phyloP scores from a whole-genome alignment of 2,113 vertebrate genomes.

The Casuarius casuarius region DNA sequence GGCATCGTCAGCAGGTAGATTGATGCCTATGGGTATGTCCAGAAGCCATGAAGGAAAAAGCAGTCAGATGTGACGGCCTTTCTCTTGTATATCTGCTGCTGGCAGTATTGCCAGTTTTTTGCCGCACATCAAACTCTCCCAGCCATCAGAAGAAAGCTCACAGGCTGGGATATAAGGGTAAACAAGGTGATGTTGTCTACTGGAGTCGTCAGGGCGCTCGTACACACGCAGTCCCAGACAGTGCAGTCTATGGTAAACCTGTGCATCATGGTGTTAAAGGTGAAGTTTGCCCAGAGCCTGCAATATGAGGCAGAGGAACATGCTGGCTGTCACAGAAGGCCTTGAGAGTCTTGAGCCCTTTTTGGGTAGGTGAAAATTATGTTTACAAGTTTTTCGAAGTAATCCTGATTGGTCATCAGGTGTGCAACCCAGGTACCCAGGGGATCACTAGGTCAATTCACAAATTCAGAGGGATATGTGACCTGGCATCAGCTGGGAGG shows the following conservation, averaged over 20 bases:
- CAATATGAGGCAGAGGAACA: not conserved
- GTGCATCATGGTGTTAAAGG: rapidly evolving
- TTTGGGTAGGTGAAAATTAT: not conserved
- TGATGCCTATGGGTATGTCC: not conserved
- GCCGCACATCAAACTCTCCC: not conserved
- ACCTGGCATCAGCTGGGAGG: not conserved
- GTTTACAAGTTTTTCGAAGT: not conserved
- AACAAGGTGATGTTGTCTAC: not conserved
- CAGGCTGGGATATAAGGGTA: not conserved
- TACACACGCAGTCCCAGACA: not conserved
- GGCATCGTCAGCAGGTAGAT: not conserved
- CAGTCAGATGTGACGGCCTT: not conserved
- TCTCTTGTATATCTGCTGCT: not conserved
- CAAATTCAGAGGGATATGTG: not conserved
- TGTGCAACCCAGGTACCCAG: not conserved
- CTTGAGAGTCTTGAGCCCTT: not conserved
- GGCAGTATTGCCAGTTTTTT: not conserved
- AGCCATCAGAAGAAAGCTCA: not conserved
- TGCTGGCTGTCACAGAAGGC: not conserved
- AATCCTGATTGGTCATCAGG: rapidly evolving
- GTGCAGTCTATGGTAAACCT: not conserved
- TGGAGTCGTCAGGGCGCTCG: not conserved
- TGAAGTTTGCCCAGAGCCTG: not conserved
- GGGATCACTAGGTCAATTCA: not conserved
- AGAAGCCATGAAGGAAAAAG: not conserved